phyloP scores from a whole-genome alignment of 2,797 vertebrate species.

The Lagorchestes hirsutus region DNA sequence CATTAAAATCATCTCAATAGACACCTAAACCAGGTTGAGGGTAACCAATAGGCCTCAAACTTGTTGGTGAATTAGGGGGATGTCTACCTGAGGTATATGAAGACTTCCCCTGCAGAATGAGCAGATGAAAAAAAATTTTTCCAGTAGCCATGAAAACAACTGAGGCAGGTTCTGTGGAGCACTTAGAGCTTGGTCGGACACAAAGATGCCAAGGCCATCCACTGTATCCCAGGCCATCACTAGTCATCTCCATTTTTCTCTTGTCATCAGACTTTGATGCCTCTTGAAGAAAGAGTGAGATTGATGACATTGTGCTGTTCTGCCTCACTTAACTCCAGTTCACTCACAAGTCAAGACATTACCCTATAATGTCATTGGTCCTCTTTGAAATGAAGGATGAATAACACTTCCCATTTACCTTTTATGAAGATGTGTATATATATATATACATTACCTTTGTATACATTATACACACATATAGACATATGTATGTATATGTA shows the following conservation, averaged over 20 bases:
- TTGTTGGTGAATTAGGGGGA: neutral
- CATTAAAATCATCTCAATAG: neutral
- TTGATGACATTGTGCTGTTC: neutral
- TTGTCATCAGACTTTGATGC: neutral
- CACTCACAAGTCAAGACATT: neutral
- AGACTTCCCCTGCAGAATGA: too few relatives aligned
- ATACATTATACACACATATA: neutral
- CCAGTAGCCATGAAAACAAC: neutral
- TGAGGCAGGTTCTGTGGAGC: neutral
- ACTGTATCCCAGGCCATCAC: neutral
- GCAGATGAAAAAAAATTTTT: neutral
- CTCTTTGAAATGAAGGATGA: neutral
- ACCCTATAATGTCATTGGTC: neutral
- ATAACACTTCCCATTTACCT: neutral
- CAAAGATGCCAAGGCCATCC: neutral
- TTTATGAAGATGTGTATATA: neutral
- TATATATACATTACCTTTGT: neutral
- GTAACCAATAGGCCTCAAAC: neutral
- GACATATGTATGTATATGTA: neutral
- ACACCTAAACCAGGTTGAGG: neutral
- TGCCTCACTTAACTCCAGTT: neutral
- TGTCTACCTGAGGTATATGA: neutral
- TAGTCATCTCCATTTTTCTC: neutral
- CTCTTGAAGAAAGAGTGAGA: neutral
- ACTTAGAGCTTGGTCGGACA: neutral